Base-by-base conservation (phyloP, 1,140 invertebrate genomes). In the Atta colombica region DNA sequence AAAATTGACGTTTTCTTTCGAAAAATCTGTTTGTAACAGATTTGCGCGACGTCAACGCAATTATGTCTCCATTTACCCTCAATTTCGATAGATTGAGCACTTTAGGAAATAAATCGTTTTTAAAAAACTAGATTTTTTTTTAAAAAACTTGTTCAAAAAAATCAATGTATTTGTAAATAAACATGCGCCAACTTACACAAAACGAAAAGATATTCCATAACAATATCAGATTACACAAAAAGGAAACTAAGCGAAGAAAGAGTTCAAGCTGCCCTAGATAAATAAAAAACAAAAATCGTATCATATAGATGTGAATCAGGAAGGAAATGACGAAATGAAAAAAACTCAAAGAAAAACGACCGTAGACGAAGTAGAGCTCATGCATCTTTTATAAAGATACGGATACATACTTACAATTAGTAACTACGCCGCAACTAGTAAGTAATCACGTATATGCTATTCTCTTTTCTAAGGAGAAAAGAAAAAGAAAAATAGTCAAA, bases 351-450 rank as follows among this genome's bases (percentile, higher is more conserved):
- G 80, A 87, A 72, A 66, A 66, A 87, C 51, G 16, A 55, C 49
- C 12, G 60, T 55, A 51, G 71, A 74, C 66, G 28, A 31, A 66
- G 77, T 87, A 87, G 78, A 84, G 68, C 88, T 89, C 80, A 66
- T 90, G 71, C 75, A 90, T 92, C 65, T 90, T 92, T 92, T 87
- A 92, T 91, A 87, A 90, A 90, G 28, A 39, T 35, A 53, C 35
- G 14, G 21, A 72, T 49, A 45, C 21, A 81, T 66, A 35, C 5
- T 6, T 35, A 35, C 31, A 35, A 35, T 71, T 69, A 18, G 61
- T 68, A 82, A 71, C 78, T 71, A 72, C 31, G 74, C 53, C 77
- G 58, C 39, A 51, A 82, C 49, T 45, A 25, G 25, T 25, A 49
- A 74, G 71, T 89, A 89, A 91, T 90, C 85, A 85, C 51, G 39